A percentile compares a stretch with the other conserved stretches of the same genome.
Conservation (phyloP, 2,113 vertebrate genomes). For the Callionymus lyra region DNA sequence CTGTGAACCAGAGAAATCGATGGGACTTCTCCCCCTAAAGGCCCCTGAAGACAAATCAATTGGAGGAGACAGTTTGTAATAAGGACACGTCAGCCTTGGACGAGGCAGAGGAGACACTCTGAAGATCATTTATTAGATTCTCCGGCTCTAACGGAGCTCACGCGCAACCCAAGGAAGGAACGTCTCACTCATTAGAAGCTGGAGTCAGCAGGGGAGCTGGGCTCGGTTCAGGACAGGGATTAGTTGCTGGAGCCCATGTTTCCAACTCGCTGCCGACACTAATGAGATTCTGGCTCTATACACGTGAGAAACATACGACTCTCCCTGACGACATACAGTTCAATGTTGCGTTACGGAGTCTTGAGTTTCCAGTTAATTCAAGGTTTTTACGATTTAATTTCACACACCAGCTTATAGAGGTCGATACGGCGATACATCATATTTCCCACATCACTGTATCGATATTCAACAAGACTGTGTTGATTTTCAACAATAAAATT, state of each 20-base stretch:
- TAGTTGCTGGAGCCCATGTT: slow-evolving; percentile 20
- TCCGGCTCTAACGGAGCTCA: slow-evolving; percentile 11
- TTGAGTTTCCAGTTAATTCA: too few relatives aligned
- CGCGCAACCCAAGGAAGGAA: slow-evolving; percentile 14
- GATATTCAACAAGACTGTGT: too few relatives aligned
- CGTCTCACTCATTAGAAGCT: slow-evolving; percentile 15
- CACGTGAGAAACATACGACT: too few relatives aligned
- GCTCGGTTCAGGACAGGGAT: slow-evolving; percentile 21
- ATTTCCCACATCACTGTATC: neutral
- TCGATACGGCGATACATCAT: too few relatives aligned
- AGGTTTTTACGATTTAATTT: too few relatives aligned
- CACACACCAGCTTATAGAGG: too few relatives aligned
- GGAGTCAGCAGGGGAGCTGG: slow-evolving; percentile 32
- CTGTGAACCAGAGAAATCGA: slow-evolving; percentile 39
- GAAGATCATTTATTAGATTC: slow-evolving; percentile 42
- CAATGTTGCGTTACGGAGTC: too few relatives aligned
- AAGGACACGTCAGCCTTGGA: slow-evolving; percentile 37
- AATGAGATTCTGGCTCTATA: slow-evolving; percentile 30
- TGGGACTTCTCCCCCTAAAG: slow-evolving; percentile 10
- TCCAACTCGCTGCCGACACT: slow-evolving; percentile 16
- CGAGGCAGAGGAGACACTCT: slow-evolving; percentile 7
- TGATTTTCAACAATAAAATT: too few relatives aligned
- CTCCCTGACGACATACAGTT: too few relatives aligned
- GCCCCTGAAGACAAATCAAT: slow-evolving; percentile 54
- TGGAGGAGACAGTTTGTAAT: slow-evolving; percentile 44